Conservation (phyloP, 2,113 vertebrate genomes). For the Oryzias melastigma region DNA sequence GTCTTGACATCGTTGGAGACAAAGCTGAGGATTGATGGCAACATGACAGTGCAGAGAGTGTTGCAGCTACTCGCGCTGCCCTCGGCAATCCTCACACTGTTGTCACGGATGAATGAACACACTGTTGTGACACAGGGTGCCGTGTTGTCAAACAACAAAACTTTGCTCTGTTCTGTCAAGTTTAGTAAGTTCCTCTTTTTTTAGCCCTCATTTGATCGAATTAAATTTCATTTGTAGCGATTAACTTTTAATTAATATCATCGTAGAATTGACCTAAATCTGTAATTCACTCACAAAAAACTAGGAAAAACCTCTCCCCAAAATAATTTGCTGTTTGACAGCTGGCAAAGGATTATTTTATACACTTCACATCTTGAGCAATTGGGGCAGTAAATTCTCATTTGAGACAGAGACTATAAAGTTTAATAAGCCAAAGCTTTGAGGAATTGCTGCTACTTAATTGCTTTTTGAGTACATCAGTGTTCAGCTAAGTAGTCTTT, state of each 20-base stretch:
- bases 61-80: slow-evolving; percentile 55
- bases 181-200: too few relatives aligned
- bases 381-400: slow-evolving; percentile 48
- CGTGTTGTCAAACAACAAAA: slow-evolving; percentile 59
- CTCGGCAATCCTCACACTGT: slow-evolving; percentile 61
- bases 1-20: slow-evolving; percentile 50
- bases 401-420: slow-evolving; percentile 38
- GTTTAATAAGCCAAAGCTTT: slow-evolving; percentile 53
- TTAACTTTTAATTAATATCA: slow-evolving; percentile 5
- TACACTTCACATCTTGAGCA: slow-evolving; percentile 30
- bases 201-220: neutral
- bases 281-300: too few relatives aligned
- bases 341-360: slow-evolving; percentile 27
- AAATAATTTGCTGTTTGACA: neutral
- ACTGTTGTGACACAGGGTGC: slow-evolving; percentile 55
- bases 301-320: too few relatives aligned
- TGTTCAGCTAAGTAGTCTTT: slow-evolving; percentile 39
- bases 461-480: slow-evolving; percentile 49
- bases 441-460: slow-evolving; percentile 59
- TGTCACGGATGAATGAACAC: slow-evolving; percentile 65
- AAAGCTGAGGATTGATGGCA: slow-evolving; percentile 58
- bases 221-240: slow-evolving; percentile 11
- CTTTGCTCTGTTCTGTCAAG: slow-evolving; percentile 38
- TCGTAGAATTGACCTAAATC: too few relatives aligned
- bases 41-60: slow-evolving; percentile 53